Base-by-base conservation (phyloP, 1,140 invertebrate species). In the Chlorops oryzae region DNA sequence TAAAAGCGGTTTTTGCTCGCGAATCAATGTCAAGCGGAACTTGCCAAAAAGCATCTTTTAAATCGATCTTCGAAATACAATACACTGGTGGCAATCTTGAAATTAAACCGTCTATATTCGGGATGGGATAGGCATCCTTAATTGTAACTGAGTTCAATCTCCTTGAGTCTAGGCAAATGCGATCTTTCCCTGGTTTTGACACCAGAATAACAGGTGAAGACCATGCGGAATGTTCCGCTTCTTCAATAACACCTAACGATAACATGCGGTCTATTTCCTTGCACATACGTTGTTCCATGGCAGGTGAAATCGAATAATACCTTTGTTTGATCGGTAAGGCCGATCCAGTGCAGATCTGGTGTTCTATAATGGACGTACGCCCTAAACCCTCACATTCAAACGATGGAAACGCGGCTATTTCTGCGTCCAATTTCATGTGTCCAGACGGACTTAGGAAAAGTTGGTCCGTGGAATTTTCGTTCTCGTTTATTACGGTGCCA, bases 1-100 rank as follows among this genome's bases (percentile, higher is more conserved):
- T 32, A 32, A 32, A 32, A 32, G 27, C 27, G 27, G 27, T 32
- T n/a, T 32, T 32, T 32, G 27, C 7, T 9, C 27, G 27, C 7
- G 27, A 32, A 32, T 32, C 27, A 9, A 9, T n/a, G 27, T n/a
- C n/a, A 32, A 32, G 27, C 7, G 7, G 7, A 32, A 32, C n/a
- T 48, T 74, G 65, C 55, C 57, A 64, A 46, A 59, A 73, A 2
- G 62, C 67, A 15, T 61, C 51, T 6, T 39, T 38, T 20, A 47
- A 20, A 37, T 47, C 28, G 20, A 47, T 7, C n/a, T 17, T 22
- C 13, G 28, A 32, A 32, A 32, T 32, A 32, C 27, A 32, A 32
- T 32, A 13, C 7, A 32, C 27, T n/a, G 27, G 27, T 9, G 27
- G 27, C n/a, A 32, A 32, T 7, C 27, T 7, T 32, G 27, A 7